These are phyloP conservation scores for Bicyclus anynana DNA, from an alignment of 1,140 invertebrate genomes.

Conservation along the genomic window DNA sequence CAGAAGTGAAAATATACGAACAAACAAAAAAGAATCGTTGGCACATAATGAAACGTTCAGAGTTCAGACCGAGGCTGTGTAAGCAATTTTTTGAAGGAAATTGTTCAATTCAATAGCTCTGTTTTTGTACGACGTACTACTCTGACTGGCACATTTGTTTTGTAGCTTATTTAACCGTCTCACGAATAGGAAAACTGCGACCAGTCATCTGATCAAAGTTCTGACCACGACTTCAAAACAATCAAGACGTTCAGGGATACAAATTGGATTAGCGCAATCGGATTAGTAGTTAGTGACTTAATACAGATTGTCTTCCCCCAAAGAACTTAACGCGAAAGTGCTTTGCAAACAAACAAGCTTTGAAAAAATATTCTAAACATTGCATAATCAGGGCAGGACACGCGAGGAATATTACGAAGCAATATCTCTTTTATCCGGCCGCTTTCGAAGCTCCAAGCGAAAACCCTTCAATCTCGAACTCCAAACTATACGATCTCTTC, in stretches of 20 bases:
- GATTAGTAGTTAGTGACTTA: slow-evolving; percentile 30
- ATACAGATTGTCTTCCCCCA: slow-evolving; percentile 36
- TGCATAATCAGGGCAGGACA: slow-evolving; percentile 14
- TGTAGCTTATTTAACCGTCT: slow-evolving; percentile 6
- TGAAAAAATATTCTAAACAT: slow-evolving; percentile 10
- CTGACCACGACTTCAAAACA: slow-evolving; percentile 58
- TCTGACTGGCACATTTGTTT: slow-evolving; percentile 4
- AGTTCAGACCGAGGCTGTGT: slow-evolving; percentile 14
- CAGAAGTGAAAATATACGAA: slow-evolving; percentile 19
- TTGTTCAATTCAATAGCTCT: slow-evolving; percentile 12
- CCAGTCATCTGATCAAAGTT: slow-evolving; percentile 44
- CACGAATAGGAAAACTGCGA: slow-evolving; percentile 22
- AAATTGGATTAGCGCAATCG: slow-evolving; percentile 52
- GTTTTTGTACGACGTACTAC: slow-evolving; percentile 1
- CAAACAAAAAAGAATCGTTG: slow-evolving; percentile 19
- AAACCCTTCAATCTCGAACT: slow-evolving; percentile 41
- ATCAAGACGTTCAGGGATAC: slow-evolving; percentile 59
- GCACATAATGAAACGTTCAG: slow-evolving; percentile 21
- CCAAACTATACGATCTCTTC: slow-evolving; percentile 33
- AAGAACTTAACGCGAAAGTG: slow-evolving; percentile 4
- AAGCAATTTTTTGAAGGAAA: slow-evolving; percentile 18
- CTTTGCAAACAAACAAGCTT: slow-evolving; percentile 8
- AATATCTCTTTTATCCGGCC: slow-evolving; percentile 38
- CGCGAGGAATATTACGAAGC: slow-evolving; percentile 24
- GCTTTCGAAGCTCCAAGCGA: slow-evolving; percentile 34